Evolutionary conservation across 1,140 invertebrate genomes (phyloP).

Genomic region (Diabrotica undecimpunctata): DNA sequence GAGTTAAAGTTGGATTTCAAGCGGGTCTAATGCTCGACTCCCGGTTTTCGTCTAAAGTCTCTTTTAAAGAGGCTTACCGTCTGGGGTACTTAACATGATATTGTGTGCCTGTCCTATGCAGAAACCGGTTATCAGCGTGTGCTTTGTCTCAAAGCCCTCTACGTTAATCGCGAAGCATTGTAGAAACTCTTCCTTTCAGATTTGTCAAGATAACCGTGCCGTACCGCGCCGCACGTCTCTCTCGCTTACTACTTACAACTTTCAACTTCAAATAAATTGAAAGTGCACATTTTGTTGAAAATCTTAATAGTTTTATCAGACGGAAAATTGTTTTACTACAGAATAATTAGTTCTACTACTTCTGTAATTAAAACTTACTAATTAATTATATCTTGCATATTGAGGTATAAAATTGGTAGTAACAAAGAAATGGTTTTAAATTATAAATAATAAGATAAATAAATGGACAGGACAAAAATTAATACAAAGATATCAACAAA

Average conservation of each 20-base stretch:
- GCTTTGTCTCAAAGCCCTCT: conserved; percentile 37
- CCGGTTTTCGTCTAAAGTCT: background rate
- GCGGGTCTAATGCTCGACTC: background rate
- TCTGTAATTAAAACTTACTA: too few species aligned
- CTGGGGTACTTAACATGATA: conserved; percentile 33
- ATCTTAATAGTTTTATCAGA: too few species aligned
- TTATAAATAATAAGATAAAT: too few species aligned
- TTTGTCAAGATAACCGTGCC: conserved; percentile 18
- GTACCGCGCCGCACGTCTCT: background rate
- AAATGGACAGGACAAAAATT: too few species aligned
- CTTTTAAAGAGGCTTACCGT: conserved; percentile 33
- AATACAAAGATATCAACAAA: too few species aligned
- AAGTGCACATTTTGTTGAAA: too few species aligned
- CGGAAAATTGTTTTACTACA: too few species aligned
- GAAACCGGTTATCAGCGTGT: conserved; percentile 26
- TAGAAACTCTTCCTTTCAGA: conserved; percentile 23
- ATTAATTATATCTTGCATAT: too few species aligned
- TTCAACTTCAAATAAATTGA: too few species aligned
- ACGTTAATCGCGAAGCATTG: conserved; percentile 35
- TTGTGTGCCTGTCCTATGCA: conserved; percentile 35
- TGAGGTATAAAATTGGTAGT: too few species aligned
- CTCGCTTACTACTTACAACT: background rate
- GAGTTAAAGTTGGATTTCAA: background rate
- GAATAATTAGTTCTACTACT: too few species aligned
- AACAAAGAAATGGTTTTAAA: too few species aligned